phyloP scores from a whole-genome alignment of 1,140 invertebrate genomes.

The Fopius arisanus region DNA sequence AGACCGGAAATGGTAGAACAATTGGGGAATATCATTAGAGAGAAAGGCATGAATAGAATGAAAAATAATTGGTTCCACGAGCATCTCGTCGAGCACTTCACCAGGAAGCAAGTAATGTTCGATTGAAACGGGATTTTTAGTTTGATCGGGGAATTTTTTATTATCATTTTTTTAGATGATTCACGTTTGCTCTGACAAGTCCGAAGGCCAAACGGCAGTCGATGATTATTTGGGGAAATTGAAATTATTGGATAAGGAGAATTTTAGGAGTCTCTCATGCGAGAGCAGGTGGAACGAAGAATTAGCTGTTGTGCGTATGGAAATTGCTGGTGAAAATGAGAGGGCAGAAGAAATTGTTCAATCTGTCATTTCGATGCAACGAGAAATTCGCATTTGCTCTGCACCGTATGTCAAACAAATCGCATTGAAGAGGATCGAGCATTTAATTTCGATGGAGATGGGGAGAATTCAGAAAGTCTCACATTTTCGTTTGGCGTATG shows the following conservation, averaged over 20 bases:
- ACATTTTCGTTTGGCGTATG: background rate
- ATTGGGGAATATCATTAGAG: conserved; percentile 3
- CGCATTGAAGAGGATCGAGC: background rate
- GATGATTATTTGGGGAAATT: conserved; percentile 29
- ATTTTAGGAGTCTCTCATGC: background rate
- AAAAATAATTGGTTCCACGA: conserved; percentile 34
- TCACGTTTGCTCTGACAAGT: conserved; percentile 25
- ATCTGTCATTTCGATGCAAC: background rate
- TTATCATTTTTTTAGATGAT: conserved; percentile 30
- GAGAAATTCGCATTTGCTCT: background rate
- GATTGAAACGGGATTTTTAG: background rate
- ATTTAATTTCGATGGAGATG: background rate
- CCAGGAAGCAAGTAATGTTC: conserved; percentile 33
- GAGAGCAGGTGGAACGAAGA: conserved; percentile 22
- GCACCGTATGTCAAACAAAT: background rate
- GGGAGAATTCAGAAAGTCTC: background rate
- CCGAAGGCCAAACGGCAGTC: conserved; percentile 15
- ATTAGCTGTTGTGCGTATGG: conserved; percentile 1
- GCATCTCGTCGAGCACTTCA: conserved; percentile 34
- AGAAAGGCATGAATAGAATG: conserved; percentile 5
- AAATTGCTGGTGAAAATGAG: conserved; percentile 15
- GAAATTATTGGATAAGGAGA: conserved; percentile 22
- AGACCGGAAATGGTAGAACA: conserved; percentile 19
- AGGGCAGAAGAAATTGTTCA: background rate
- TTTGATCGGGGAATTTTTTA: background rate